Percentiles rank a stretch among this genome's conserved stretches.
Evolutionary conservation across 2,113 vertebrate genomes (phyloP).

Genomic region (Trichechus manatus): DNA sequence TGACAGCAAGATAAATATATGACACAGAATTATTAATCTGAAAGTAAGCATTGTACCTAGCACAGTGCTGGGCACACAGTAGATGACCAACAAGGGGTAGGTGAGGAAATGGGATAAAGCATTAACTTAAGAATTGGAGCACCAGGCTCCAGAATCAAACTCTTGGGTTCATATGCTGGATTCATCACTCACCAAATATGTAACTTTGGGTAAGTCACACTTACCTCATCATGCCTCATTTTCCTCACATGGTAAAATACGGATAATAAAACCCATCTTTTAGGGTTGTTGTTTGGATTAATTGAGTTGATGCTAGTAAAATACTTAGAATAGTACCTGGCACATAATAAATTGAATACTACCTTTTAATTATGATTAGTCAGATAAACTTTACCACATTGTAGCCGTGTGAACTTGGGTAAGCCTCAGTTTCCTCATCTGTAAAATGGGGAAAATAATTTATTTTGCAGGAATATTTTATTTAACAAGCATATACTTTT

Average conservation of each 20-base stretch:
- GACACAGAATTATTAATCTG: not conserved
- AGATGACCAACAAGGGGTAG: not conserved
- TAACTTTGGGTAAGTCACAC: not conserved
- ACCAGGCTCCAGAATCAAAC: not conserved
- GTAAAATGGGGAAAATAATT: conserved; percentile 29
- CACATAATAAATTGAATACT: not conserved
- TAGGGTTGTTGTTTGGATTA: not conserved
- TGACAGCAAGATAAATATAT: not conserved
- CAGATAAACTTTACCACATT: not conserved
- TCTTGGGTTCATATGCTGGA: not conserved
- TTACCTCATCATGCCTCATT: fast-evolving
- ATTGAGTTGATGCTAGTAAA: not conserved
- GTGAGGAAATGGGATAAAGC: not conserved
- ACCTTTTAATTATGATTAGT: conserved; percentile 16
- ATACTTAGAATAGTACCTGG: not conserved
- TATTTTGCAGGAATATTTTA: not conserved
- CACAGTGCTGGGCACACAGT: not conserved
- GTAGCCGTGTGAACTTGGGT: not conserved
- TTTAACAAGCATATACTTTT: not conserved
- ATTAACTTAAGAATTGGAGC: not conserved
- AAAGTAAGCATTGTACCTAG: not conserved
- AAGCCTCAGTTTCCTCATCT: not conserved
- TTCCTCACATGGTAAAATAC: not conserved
- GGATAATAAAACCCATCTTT: not conserved
- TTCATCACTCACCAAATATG: not conserved